Base-by-base conservation (phyloP, 2,888 invertebrate species). In the Coecobrya sp. region DNA sequence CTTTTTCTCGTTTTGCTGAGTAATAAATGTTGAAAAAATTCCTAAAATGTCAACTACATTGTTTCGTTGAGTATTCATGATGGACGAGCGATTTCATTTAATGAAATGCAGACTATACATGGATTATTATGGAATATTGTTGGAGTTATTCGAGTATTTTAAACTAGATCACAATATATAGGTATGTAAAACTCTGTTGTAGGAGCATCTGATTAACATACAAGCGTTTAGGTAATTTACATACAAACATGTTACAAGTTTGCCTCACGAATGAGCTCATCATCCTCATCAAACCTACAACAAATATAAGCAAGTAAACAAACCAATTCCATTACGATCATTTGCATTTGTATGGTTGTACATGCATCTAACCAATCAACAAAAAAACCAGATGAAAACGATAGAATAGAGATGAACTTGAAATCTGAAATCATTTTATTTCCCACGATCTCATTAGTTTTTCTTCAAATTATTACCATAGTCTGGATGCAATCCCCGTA, bases 381-480 rank as follows among this genome's bases (percentile, higher is more conserved):
- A n/a, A n/a, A 59, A 65, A 16, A 79, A 13, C 10, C 11, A 76
- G 86, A 86, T 68, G 86, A 73, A 70, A 65, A 86, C n/a, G 45
- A n/a, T n/a, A n/a, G n/a, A n/a, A n/a, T n/a, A n/a, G n/a, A 52
- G 79, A 91, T 79, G 86, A 65, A 86, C 90, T 86, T 76, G 62
- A 91, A 89, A 49, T 85, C 30, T 85, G 79, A 85, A 91, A 86
- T 91, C 86, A 70, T 86, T 91, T 91, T 81, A 91, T 91, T 91
- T 91, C 91, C 91, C 91, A 91, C 91, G 91, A 91, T 91, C 91
- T 91, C 91, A 86, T 91, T 91, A 91, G 91, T 68, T 91, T 91
- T 84, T 82, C 45, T 27, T 79, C 59, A 30, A 73, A 73, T 70
- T 86, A 25, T 42, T 45, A 73, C 45, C 73, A 22, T 73, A 7